These are phyloP conservation scores for Philotrypesis tridentata DNA, from an alignment of 1,140 invertebrate genomes.

Conservation along the genomic window DNA sequence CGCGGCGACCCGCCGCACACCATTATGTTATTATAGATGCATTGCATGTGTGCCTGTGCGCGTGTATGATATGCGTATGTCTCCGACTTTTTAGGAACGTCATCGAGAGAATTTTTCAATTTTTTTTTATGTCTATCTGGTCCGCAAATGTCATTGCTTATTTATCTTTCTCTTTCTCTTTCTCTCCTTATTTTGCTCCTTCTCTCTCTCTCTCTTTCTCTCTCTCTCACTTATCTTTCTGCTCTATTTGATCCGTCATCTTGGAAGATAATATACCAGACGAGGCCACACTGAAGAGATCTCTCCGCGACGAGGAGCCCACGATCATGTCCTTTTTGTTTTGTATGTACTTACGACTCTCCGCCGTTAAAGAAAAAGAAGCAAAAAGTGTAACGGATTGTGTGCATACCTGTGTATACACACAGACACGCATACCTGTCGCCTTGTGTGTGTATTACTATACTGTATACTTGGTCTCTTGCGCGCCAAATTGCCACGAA, in stretches of 20 bases:
- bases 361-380: too few species aligned
- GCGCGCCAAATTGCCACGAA: neutral
- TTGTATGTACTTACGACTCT: neutral
- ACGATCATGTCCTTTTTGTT: neutral
- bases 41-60: neutral
- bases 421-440: too few species aligned
- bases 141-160: conserved; percentile 9
- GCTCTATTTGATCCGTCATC: conserved; percentile 4
- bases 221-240: neutral
- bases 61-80: neutral
- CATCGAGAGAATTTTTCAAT: conserved; percentile 50
- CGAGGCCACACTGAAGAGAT: conserved; percentile 28
- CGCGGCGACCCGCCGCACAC: too few species aligned
- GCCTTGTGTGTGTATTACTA: too few species aligned
- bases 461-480: neutral
- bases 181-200: conserved; percentile 7
- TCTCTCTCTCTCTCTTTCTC: conserved; percentile 5
- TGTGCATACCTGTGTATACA: neutral
- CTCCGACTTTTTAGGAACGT: neutral
- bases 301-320: neutral
- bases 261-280: conserved; percentile 32
- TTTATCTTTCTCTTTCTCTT: neutral
- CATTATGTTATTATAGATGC: neutral
- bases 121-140: too few species aligned
- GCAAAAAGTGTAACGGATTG: neutral